These are phyloP conservation scores for Neoascia interrupta DNA, from an alignment of 2,888 invertebrate genomes.

Conservation along the genomic window DNA sequence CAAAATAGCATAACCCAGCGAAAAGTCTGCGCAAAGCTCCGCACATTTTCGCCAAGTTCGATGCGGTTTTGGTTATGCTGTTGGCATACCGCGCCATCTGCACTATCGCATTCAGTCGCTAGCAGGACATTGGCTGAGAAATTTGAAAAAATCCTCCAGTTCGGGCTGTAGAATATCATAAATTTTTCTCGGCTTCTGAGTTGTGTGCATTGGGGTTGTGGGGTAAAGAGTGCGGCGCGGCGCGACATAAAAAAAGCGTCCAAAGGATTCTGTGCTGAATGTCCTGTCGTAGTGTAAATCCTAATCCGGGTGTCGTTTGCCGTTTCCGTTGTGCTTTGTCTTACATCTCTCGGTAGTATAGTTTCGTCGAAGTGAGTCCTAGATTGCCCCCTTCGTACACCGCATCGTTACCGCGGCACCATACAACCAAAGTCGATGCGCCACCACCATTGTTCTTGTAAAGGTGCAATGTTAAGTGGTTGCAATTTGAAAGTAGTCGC, in stretches of 20 bases:
- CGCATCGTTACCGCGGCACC: constrained; percentile 12
- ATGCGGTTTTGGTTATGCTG: constrained; percentile 56
- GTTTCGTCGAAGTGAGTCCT: constrained; percentile 56
- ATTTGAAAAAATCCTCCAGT: constrained; percentile 14
- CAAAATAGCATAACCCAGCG: constrained; percentile 37
- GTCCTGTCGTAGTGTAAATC: constrained; percentile 37
- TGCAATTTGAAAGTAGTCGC: constrained; percentile 54
- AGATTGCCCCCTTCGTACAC: constrained; percentile 29
- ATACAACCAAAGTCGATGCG: background rate
- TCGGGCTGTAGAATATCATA: constrained; percentile 20
- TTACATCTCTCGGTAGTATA: constrained; percentile 30
- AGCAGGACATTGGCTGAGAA: constrained; percentile 74
- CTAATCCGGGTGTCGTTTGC: constrained; percentile 19
- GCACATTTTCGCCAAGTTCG: constrained; percentile 50
- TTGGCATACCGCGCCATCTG: constrained; percentile 41
- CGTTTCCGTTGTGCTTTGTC: constrained; percentile 1
- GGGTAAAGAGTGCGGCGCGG: background rate
- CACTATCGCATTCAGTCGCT: constrained; percentile 74
- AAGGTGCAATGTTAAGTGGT: constrained; percentile 69
- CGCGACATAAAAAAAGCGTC: background rate
- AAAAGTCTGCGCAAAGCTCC: constrained; percentile 43
- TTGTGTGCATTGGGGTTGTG: constrained; percentile 8
- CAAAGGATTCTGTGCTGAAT: constrained; percentile 26
- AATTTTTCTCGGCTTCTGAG: constrained; percentile 10
- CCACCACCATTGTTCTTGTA: constrained; percentile 6